Evolutionary conservation across 2,797 vertebrate species (phyloP), one percentile per base, ranked within the genome.

Genomic region (Danio tinwini): DNA sequence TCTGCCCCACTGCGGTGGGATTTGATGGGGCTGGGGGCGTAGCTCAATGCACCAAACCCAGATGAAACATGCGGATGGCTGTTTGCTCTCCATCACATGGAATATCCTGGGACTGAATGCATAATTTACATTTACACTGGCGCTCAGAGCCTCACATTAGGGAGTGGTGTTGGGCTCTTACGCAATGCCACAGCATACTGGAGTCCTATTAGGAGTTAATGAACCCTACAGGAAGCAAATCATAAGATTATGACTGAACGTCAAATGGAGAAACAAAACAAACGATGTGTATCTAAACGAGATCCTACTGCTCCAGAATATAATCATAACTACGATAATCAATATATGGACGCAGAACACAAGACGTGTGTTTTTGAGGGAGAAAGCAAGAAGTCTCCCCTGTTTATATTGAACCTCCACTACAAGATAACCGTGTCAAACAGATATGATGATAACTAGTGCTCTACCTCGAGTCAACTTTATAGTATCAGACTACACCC

Each of bases 131-230:
- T 70, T 14, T 42, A 37, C 16, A 70, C 71, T 76, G 64, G 81
- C 16, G 19, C 55, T 44, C 6, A 83, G 83, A 58, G 86, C 88
- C 85, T 87, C 84, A 75, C 77, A 85, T 85, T 82, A 87, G 91
- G 91, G 90, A 89, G 92, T 89, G 90, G 89, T 84, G 50, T 59
- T 39, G 64, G 7, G 58, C 64, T 74, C n/a, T 62, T 59, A 49
- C 6, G 58, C 42, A 49, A 85, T 67, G 49, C 58, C 14, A 73
- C 63, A 42, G 50, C 61, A 65, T 53, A 12, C 76, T 58, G 49
- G n/a, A n/a, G 39, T 42, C 62, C 45, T 65, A 64, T 50, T 50
- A 40, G 21, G 52, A 13, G 16, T 11, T 12, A 56, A 73, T 71
- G n/a, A 10, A 64, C 50, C 21, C 68, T 13, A 50, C 37, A 72